Conservation (phyloP, 2,797 vertebrate genomes). For the Odontamblyopus lacepedii region DNA sequence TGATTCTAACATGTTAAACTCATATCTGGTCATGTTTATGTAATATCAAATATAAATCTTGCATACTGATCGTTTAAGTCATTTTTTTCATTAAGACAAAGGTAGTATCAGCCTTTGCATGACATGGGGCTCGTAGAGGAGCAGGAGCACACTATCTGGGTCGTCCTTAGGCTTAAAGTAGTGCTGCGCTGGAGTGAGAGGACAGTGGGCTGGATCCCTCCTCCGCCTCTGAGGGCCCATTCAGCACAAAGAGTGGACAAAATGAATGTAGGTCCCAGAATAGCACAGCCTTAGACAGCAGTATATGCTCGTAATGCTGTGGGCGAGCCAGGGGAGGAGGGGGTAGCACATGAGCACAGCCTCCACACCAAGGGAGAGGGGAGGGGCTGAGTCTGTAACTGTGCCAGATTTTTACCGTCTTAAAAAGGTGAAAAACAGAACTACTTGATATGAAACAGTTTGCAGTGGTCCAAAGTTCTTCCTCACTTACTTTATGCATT, state of each 20-base stretch:
- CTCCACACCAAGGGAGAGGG: too few relatives aligned
- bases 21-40: too few relatives aligned
- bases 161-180: constrained; percentile 9
- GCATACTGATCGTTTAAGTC: neutral
- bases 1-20: too few relatives aligned
- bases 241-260: constrained; percentile 44
- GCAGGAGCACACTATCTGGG: constrained; percentile 1
- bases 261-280: constrained; percentile 53
- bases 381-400: too few relatives aligned
- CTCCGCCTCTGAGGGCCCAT: constrained; percentile 17
- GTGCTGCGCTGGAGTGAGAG: constrained; percentile 25
- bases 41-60: too few relatives aligned
- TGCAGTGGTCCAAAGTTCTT: too few relatives aligned
- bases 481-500: too few relatives aligned
- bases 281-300: constrained; percentile 49
- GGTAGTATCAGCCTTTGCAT: constrained; percentile 13
- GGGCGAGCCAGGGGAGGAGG: constrained; percentile 59
- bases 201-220: constrained; percentile 40
- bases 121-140: neutral
- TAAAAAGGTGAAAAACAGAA: too few relatives aligned
- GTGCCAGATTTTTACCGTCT: too few relatives aligned
- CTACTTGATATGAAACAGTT: too few relatives aligned
- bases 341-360: constrained; percentile 27
- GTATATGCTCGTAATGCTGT: constrained; percentile 25
- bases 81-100: neutral